phyloP scores from a whole-genome alignment of 2,113 vertebrate species.

The Plestiodon gilberti region DNA sequence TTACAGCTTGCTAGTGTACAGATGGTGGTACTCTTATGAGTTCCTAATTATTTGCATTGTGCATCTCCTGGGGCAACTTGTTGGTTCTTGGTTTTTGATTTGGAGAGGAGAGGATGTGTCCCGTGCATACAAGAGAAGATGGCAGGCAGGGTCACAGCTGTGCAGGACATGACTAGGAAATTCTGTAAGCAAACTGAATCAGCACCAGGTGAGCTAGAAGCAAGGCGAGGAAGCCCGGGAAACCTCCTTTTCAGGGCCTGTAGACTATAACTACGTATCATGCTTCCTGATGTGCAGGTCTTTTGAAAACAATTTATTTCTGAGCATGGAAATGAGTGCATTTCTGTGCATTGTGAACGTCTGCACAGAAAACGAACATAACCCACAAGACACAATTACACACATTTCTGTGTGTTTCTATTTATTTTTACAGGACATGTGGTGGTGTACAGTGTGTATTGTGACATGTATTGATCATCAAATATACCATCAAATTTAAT shows the following conservation, averaged over 20 bases:
- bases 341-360: too few species aligned
- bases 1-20: slow-evolving; percentile 53
- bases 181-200: background rate
- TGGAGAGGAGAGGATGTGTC: background rate
- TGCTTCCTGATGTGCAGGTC: background rate
- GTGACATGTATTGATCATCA: too few species aligned
- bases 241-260: too few species aligned
- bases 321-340: too few species aligned
- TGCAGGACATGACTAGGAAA: background rate
- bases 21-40: slow-evolving; percentile 63
- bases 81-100: slow-evolving; percentile 13
- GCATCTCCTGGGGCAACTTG: slow-evolving; percentile 47
- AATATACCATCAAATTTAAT: too few species aligned
- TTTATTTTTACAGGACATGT: too few species aligned
- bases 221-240: too few species aligned
- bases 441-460: too few species aligned
- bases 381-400: too few species aligned
- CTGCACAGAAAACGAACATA: too few species aligned
- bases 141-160: background rate
- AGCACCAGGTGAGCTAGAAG: background rate
- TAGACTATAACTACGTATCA: too few species aligned
- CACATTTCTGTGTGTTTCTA: too few species aligned
- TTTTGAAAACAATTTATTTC: background rate
- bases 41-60: slow-evolving; percentile 61
- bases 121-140: background rate